phyloP scores from a whole-genome alignment of 2,888 invertebrate species.

The Yponomeuta malinellus region DNA sequence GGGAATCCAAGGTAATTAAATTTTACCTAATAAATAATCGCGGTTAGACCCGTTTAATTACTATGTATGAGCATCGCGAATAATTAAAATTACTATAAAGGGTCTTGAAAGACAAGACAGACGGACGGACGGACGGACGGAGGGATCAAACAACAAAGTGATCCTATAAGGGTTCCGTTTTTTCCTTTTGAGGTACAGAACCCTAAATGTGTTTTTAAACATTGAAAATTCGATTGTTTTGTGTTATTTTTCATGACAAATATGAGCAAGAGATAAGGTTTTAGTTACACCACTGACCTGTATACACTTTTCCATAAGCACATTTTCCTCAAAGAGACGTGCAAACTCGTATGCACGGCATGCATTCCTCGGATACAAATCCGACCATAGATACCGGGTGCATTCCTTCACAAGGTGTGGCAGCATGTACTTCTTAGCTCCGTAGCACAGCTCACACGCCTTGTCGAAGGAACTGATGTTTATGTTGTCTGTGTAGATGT shows the following conservation, averaged over 20 bases:
- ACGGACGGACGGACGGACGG: too few species aligned
- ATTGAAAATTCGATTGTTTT: too few species aligned
- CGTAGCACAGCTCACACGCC: conserved; percentile 91
- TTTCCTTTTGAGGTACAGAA: too few species aligned
- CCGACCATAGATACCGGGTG: conserved; percentile 89
- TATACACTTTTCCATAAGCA: conserved; percentile 87
- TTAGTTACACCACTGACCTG: conserved; percentile 59
- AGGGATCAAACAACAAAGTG: too few species aligned
- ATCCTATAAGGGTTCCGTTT: too few species aligned
- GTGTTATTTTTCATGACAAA: background rate
- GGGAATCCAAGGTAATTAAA: too few species aligned
- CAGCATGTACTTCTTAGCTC: conserved; percentile 91
- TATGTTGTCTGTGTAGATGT: conserved; percentile 89
- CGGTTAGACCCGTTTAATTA: too few species aligned
- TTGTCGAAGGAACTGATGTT: conserved; percentile 88
- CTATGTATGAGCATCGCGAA: too few species aligned
- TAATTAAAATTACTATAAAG: too few species aligned
- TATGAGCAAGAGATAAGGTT: background rate
- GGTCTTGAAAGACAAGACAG: too few species aligned
- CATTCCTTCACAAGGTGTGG: conserved; percentile 89
- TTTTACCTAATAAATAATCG: too few species aligned
- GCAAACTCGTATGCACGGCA: conserved; percentile 92
- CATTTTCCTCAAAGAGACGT: conserved; percentile 87
- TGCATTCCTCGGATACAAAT: conserved; percentile 85
- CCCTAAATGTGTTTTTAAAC: too few species aligned